These are phyloP conservation scores for Pteruthius melanotis DNA, from an alignment of 2,113 vertebrate genomes.

Conservation along the genomic window DNA sequence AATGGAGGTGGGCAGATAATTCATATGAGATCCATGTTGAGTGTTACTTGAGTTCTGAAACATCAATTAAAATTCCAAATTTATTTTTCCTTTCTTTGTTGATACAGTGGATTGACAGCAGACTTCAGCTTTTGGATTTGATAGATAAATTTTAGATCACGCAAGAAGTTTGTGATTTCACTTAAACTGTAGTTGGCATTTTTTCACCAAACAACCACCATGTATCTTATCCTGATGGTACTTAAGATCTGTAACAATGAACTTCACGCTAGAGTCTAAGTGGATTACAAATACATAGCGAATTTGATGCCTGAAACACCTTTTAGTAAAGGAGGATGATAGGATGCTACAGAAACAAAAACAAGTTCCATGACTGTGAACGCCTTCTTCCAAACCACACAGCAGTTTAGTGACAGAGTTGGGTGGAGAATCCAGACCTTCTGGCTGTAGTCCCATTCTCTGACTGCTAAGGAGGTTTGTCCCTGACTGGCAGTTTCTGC, in stretches of 20 bases:
- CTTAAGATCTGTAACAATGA: background rate
- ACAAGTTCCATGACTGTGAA: background rate
- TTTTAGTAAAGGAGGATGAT: background rate
- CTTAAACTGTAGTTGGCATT: slow-evolving; percentile 45
- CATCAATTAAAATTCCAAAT: slow-evolving; percentile 51
- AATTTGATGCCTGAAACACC: background rate
- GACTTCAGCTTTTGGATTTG: slow-evolving; percentile 59
- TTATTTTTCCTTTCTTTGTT: slow-evolving; percentile 56
- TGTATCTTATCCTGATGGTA: slow-evolving; percentile 8
- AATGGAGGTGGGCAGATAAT: slow-evolving; percentile 67
- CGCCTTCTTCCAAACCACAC: slow-evolving; percentile 14
- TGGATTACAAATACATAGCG: slow-evolving; percentile 26
- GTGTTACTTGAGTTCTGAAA: slow-evolving; percentile 54
- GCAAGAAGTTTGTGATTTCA: slow-evolving; percentile 43
- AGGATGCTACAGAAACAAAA: background rate
- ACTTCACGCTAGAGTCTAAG: slow-evolving; percentile 27
- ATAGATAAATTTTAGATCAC: slow-evolving; percentile 50
- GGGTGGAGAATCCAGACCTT: background rate
- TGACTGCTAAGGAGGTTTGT: slow-evolving; percentile 39
- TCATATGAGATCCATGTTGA: slow-evolving; percentile 60
- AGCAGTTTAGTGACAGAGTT: slow-evolving; percentile 35
- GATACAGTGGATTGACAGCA: slow-evolving; percentile 58
- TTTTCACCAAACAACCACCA: slow-evolving; percentile 27
- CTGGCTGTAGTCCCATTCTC: slow-evolving; percentile 19
- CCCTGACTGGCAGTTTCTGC: slow-evolving; percentile 27